Base-by-base conservation (phyloP, 2,797 vertebrate species). In the Remorina albescens region DNA sequence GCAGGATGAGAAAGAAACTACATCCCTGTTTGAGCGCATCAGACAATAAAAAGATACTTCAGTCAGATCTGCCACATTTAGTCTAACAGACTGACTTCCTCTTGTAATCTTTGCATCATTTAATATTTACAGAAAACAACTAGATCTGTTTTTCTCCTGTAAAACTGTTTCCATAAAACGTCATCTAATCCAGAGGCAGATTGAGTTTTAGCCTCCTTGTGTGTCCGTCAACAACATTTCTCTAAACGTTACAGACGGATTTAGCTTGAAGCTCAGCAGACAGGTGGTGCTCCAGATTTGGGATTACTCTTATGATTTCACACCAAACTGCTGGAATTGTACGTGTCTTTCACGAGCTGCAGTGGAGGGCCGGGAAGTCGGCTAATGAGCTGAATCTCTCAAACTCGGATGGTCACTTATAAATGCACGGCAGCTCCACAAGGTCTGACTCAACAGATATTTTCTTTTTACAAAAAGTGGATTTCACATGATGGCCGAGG, bases 281-380 rank as follows among this genome's bases (percentile, higher is more conserved):
- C 42, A 66, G 68, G 67, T 75, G 67, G 37, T 8, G 56, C 67
- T 67, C 36, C 53, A 37, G 19, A 56, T 59, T 55, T 49, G 9
- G 46, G 67, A 62, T 62, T 53, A 36, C 54, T 30, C 59, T 74
- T 11, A 8, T 47, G 19, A 44, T 26, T 10, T 32, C 6, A 21
- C 34, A 25, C 5, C 3, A 47, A 16, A 15, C 55, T 32, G 4
- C 5, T 5, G 6, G 19, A 30, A 59, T 55, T 8, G 23, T 16
- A 12, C 16, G 60, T 51, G 51, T 25, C 46, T 37, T 44, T 71
- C 23, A 47, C 13, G 53, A 7, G 34, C 59, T 44, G 18, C 15
- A 34, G 41, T 32, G 58, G 32, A 71, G 46, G 30, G 5, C n/a
- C n/a, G 41, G 30, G 32, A 53, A 19, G 55, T 7, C 12, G 1